These are phyloP conservation scores for Fragum fragum DNA, from an alignment of 2,888 invertebrate species.

Conservation along the genomic window DNA sequence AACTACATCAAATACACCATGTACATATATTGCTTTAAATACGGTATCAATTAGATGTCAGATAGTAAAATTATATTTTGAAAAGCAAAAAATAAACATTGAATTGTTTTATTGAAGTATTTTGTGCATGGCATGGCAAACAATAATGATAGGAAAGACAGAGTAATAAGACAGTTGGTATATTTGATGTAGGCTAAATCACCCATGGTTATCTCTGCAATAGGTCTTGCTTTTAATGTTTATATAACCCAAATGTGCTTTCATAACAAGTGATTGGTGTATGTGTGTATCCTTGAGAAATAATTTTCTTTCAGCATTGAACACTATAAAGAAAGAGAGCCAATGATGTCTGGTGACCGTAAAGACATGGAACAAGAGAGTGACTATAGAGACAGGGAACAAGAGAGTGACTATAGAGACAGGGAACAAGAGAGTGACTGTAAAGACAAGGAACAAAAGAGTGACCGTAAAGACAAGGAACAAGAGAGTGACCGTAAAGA, in stretches of 20 bases:
- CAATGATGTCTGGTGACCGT: no score
- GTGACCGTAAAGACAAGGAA: neutral
- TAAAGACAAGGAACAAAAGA: no score
- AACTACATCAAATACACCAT: slow-evolving; percentile 3
- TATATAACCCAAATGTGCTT: slow-evolving; percentile 3
- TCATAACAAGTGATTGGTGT: neutral
- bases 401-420: neutral
- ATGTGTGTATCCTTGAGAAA: neutral
- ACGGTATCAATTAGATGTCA: neutral
- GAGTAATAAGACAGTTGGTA: slow-evolving; percentile 1
- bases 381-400: neutral
- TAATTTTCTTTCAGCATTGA: neutral
- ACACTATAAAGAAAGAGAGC: no score
- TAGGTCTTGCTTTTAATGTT: neutral
- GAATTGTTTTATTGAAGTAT: neutral
- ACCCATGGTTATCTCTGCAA: neutral
- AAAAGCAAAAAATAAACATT: neutral
- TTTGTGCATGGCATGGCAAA: neutral
- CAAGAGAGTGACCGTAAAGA: neutral
- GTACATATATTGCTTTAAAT: neutral
- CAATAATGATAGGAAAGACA: neutral
- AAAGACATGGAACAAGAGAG: neutral
- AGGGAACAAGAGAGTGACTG: no score
- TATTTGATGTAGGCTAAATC: slow-evolving; percentile 1
- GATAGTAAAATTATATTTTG: neutral